Base-by-base conservation (phyloP, 2,797 vertebrate species). In the Pygocentrus nattereri region DNA sequence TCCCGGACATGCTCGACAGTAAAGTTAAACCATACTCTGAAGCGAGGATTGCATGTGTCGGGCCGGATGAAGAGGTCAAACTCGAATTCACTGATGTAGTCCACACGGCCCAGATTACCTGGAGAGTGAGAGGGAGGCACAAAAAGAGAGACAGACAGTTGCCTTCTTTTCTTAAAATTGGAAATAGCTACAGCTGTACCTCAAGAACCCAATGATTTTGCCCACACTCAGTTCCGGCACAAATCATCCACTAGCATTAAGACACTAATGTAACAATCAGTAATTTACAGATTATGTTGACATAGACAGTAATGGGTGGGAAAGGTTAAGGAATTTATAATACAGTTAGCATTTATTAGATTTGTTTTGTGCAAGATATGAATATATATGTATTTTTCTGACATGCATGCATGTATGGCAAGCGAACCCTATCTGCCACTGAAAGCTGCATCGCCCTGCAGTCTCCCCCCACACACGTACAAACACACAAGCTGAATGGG, bases 21-120 rank as follows among this genome's bases (percentile, higher is more conserved):
- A 92, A 99, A 99, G 93, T 98, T 98, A 93, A 99, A 99, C 98
- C 98, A 99, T 65, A 99, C 97, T 92, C 98, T 93, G 92, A 99
- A 99, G 87, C 97, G 97, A 15, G 97, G 97, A 88, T 99, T 99
- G 91, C 98, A 99, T 71, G 98, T 99, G 89, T 99, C 98, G 0
- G 98, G 98, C 61, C 98, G 94, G 87, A 99, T 98, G 90, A 98
- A 99, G 56, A 99, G 95, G 91, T 99, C 98, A 88, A 97, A 99
- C 88, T 99, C 98, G 91, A 99, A 99, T 74, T 99, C 97, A 69
- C 96, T 96, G 92, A 99, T 93, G 77, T 96, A 96, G 87, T 98
- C 96, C 50, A 99, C 98, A 19, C 96, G 93, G 30, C 98, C 98
- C 76, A 99, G 95, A 88, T 99, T 99, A 82, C 98, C 98, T 99